Evolutionary conservation across 2,797 vertebrate species (phyloP).

Genomic region (Pangasius mekongensis): DNA sequence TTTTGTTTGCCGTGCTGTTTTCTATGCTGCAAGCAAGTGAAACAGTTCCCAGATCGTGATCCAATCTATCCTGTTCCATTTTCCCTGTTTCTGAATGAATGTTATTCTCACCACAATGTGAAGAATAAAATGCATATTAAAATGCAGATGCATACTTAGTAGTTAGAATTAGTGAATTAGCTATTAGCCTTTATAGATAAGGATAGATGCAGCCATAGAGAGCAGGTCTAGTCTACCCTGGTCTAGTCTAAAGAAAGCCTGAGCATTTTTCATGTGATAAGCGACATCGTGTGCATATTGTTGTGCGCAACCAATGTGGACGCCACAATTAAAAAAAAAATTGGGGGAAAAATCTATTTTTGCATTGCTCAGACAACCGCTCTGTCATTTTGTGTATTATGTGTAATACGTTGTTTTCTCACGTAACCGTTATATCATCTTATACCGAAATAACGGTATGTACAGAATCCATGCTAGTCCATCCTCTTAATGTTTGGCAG

Average conservation of each 20-base stretch:
- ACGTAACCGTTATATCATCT: neutral
- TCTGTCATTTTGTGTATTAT: neutral
- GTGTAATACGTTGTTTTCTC: neutral
- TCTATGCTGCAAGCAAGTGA: neutral
- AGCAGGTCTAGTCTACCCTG: too few species aligned
- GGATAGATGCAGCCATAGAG: too few species aligned
- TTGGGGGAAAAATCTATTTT: too few species aligned
- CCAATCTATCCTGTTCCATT: neutral
- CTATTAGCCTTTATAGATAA: neutral
- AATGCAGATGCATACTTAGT: too few species aligned
- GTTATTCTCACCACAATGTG: neutral
- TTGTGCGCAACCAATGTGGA: too few species aligned
- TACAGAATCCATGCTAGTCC: neutral
- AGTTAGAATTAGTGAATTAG: too few species aligned
- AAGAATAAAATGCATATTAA: neutral
- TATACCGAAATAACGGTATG: neutral
- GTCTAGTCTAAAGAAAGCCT: too few species aligned
- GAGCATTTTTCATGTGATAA: too few species aligned
- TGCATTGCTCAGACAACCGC: neutral
- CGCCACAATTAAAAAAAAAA: too few species aligned
- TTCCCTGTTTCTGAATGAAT: neutral
- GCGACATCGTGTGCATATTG: too few species aligned
- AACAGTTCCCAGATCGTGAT: neutral
- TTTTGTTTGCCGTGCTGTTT: neutral
- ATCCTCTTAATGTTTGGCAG: neutral